Base-by-base conservation (phyloP, 2,797 vertebrate genomes). In the Tokudaia muenninki region DNA sequence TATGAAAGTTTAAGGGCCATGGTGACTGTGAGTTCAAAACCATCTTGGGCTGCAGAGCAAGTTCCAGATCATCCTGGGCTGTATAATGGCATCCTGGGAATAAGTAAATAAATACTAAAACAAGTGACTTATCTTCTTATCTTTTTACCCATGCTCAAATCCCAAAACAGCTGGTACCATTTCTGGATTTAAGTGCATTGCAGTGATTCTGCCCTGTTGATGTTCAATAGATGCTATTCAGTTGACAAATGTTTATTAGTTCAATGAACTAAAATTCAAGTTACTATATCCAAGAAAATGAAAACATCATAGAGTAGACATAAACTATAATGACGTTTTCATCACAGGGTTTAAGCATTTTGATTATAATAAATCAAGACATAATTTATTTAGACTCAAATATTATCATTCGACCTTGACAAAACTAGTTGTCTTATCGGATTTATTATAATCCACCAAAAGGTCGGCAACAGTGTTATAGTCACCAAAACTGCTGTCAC, bases 361-460 rank as follows among this genome's bases (percentile, higher is more conserved):
- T 92, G 29, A 90, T 80, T 88, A 75, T 29, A 81, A 34, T 41
- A 81, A 89, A 55, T 86, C 52, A 80, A 75, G 55, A 75, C 50
- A 22, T 55, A 77, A 94, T 80, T 92, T 19, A 92, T 44, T 94
- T n/a, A 87, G 17, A 29, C 16, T 79, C 84, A 90, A 37, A 84
- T 47, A 26, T 90, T 41, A 31, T 61, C 17, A 55, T 75, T 80
- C 31, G 77, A 75, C 81, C 95, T 79, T 79, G 91, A 92, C n/a
- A 63, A 78, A 92, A 92, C 57, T 75, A 94, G 50, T 17, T n/a
- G 1, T 80, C 50, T 80, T 78, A 52, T 3, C 61, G 63, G 90
- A 70, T 72, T 47, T 79, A 81, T 90, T 37, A 16, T 72, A 47
- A 70, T 37, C 91, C 24, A 91, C 17, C 44, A 70, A 83, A 67